These are phyloP conservation scores for Erinaceus europaeus DNA, from an alignment of 2,113 vertebrate genomes.

Conservation along the genomic window DNA sequence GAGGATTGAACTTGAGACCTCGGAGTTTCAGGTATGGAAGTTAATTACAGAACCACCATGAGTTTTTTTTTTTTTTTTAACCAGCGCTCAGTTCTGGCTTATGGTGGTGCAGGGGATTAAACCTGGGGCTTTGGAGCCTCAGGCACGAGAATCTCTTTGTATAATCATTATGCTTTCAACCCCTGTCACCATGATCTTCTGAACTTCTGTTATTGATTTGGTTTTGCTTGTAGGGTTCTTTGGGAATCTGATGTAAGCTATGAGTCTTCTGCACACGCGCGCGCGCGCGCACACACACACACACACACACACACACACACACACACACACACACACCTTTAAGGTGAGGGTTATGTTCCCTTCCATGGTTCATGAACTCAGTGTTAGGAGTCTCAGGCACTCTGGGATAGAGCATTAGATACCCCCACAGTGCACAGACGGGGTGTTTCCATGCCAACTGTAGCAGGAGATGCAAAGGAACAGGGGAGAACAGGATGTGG, in stretches of 20 bases:
- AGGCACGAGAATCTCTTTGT: too few species aligned
- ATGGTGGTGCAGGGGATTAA: too few species aligned
- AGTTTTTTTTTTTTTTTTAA: too few species aligned
- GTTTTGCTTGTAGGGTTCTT: not conserved
- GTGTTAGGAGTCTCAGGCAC: not conserved
- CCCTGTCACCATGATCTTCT: too few species aligned
- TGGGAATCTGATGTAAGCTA: conserved; percentile 3
- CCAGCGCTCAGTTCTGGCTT: too few species aligned
- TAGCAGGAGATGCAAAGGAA: not conserved
- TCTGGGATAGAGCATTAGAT: not conserved
- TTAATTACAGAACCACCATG: too few species aligned
- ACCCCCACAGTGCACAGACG: not conserved
- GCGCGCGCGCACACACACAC: too few species aligned
- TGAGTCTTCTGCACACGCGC: not conserved
- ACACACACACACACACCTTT: not conserved
- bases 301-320: not conserved
- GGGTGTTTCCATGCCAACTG: not conserved
- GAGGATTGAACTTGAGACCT: too few species aligned
- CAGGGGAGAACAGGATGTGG: not conserved
- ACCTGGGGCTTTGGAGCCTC: too few species aligned
- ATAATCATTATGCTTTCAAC: too few species aligned
- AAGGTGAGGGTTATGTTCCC: not conserved
- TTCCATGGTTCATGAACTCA: not conserved
- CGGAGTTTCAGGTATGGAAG: too few species aligned
- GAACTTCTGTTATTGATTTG: not conserved